A percentile compares a stretch with the other conserved stretches of the same genome.
Conservation (phyloP, 2,113 vertebrate genomes). For the Sander lucioperca region DNA sequence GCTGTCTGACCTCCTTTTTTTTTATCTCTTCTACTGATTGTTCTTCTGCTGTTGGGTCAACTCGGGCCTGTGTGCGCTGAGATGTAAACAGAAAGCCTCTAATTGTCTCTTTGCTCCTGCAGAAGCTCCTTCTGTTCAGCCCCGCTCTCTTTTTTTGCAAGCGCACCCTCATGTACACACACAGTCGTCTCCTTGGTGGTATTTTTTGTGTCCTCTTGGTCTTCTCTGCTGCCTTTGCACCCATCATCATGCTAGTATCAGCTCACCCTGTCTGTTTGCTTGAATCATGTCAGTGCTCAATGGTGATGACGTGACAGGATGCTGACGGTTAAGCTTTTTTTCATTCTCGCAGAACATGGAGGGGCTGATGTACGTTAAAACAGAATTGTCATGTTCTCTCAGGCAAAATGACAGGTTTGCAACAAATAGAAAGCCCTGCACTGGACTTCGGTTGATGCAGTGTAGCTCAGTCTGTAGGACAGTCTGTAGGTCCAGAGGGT, state of each 20-base stretch:
- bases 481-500: no score
- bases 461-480: no score
- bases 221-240: constrained; percentile 7
- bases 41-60: constrained; percentile 58
- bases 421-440: background rate
- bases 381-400: constrained; percentile 8
- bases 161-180: background rate
- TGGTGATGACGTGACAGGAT: background rate
- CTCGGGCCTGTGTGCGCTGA: constrained; percentile 63
- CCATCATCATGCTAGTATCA: background rate
- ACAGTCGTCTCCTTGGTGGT: background rate
- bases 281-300: constrained; percentile 30
- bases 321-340: background rate
- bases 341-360: background rate
- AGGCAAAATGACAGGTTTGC: background rate
- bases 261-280: constrained; percentile 3
- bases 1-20: constrained; percentile 71
- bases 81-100: constrained; percentile 70
- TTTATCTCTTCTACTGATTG: constrained; percentile 61
- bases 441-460: background rate
- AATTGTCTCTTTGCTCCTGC: constrained; percentile 44
- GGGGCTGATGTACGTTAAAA: background rate
- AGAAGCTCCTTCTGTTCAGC: constrained; percentile 1
- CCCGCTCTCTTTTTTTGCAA: constrained; percentile 6
- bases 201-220: background rate